Evolutionary conservation across 2,113 vertebrate genomes (phyloP).

Genomic region (Anas platyrhynchos): DNA sequence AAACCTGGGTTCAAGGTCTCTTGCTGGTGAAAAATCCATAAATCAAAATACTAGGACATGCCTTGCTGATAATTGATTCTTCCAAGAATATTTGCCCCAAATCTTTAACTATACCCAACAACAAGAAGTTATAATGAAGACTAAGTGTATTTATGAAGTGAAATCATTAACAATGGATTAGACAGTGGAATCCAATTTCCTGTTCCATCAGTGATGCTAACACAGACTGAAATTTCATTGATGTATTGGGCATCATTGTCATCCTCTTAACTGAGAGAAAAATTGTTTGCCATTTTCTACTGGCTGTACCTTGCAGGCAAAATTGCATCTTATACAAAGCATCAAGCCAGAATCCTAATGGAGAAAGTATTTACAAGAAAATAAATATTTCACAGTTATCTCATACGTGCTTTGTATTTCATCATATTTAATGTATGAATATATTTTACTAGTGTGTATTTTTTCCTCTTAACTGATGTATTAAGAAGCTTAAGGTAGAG

Average conservation of each 20-base stretch:
- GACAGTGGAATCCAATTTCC: conserved; percentile 74
- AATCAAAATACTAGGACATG: conserved; percentile 61
- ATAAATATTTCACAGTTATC: conserved; percentile 55
- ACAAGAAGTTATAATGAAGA: conserved; percentile 70
- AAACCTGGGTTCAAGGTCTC: conserved; percentile 25
- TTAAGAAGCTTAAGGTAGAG: neutral
- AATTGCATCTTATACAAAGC: conserved; percentile 1
- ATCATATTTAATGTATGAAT: conserved; percentile 48
- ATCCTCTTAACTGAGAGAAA: conserved; percentile 56
- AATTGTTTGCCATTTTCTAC: conserved; percentile 42
- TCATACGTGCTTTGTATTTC: conserved; percentile 7
- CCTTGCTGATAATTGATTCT: conserved; percentile 53
- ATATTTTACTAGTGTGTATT: neutral
- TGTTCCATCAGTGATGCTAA: conserved; percentile 63
- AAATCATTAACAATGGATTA: conserved; percentile 76
- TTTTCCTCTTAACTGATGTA: neutral
- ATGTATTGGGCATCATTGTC: conserved; percentile 53
- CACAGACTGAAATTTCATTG: conserved; percentile 41
- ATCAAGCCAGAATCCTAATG: conserved; percentile 42
- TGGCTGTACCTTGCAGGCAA: conserved; percentile 10
- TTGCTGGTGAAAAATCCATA: conserved; percentile 32
- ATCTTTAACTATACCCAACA: conserved; percentile 68
- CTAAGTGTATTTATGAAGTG: conserved; percentile 74
- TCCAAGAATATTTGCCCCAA: conserved; percentile 58
- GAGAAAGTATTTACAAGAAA: conserved; percentile 38